Base-by-base conservation (phyloP, 2,888 invertebrate species). In the Hoplodrina ambigua region DNA sequence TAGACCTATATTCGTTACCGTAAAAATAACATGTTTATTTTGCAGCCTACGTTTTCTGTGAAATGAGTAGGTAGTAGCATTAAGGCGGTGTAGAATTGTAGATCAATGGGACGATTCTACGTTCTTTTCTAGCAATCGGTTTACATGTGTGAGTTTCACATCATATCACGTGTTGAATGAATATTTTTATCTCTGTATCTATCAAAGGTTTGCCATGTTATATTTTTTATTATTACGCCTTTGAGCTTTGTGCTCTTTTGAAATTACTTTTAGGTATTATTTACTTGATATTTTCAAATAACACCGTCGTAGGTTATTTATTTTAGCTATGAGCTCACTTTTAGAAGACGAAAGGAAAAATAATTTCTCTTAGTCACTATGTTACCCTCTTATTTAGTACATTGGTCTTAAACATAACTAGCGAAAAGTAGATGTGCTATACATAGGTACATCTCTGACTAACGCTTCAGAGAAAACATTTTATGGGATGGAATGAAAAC, bases 151-250 rank as follows among this genome's bases (percentile, higher is more conserved):
- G 53, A 13, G 8, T 37, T 53, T 54, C 37, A 30, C 19, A 13
- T 41, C 20, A 44, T 30, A 49, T 37, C 64, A 52, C 30, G 19
- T 52, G 56, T 57, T 53, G 52, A 57, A 57, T 69, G 55, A 50
- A 60, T 67, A 55, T 70, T 67, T 70, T 55, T 46, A 66, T 58
- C 17, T 37, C 19, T 7, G 44, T 46, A 46, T 30, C 17, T 50
- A 6, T 64, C 69, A 69, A 64, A 64, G 17, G 30, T 19, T 46
- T 17, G 41, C 17, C 46, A 13, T n/a, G 52, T 41, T 41, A 4
- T 11, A 11, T 25, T 25, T 25, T 25, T 2, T 25, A 7, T 33
- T 33, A 7, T 25, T 19, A 50, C 11, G 30, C 7, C n/a, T 49
- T 52, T 63, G 56, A 50, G 19, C 41, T 20, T 33, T 13, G 17